Evolutionary conservation across 64 coral and sea anemone genomes (phyloP), one percentile per base, ranked within the genome.

Genomic region (Stichodactyla mertensii): DNA sequence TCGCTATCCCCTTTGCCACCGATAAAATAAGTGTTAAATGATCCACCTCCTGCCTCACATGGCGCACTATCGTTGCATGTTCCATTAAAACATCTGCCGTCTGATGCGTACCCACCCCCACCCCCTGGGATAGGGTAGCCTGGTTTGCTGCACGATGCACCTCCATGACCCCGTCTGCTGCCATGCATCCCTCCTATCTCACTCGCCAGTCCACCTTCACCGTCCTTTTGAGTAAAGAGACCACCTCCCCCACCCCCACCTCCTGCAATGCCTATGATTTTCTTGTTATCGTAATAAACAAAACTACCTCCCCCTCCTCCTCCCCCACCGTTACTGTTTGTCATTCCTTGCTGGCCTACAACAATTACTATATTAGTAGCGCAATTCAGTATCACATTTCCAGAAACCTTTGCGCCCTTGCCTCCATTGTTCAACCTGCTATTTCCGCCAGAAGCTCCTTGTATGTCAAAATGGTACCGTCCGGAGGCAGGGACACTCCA

Each of bases 281-380:
- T 56, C 14, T 90, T 64, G 54, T 79, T 61, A 5, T 20, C 61
- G 55, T 16, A 36, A 11, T 74, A 31, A 36, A 56, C 51, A 24
- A 90, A 55, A 86, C 79, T 86, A 53, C 8, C 83, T n/a, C 88
- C 88, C 51, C 89, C 89, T 11, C 89, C 89, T 16, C 88, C 88
- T 85, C 88, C 88, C 83, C 88, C 88, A 22, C 61, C 82, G 15
- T 24, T 61, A 6, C 20, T 23, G 27, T 20, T 18, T 55, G 31
- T 16, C 15, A 14, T 11, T 60, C 62, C 89, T 79, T 51, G 53
- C 28, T 90, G 89, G 22, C 89, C 89, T 53, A 90, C 77, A 45
- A 90, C 53, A 54, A 90, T 58, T 13, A 57, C 52, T 8, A 90
- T 55, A n/a, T 23, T 14, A 61, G 54, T 64, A 52, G 81, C 57